Percentiles rank a stretch among this genome's conserved stretches.
These are phyloP conservation scores for Cheiracanthium punctorium DNA, from an alignment of 2,888 invertebrate genomes.

Conservation along the genomic window DNA sequence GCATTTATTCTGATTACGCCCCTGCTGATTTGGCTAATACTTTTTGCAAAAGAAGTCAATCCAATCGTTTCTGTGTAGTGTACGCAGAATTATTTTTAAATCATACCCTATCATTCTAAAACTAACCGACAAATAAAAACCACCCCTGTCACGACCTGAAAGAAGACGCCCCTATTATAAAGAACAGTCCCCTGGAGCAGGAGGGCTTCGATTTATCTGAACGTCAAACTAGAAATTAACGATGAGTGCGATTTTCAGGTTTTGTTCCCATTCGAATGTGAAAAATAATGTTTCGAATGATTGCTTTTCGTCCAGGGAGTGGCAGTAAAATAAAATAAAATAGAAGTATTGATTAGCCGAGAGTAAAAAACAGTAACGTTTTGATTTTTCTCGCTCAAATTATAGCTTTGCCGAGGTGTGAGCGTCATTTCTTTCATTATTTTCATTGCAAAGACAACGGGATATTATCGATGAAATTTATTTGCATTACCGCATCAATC, in stretches of 20 bases:
- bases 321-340: conserved; percentile 55
- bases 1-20: too few relatives aligned
- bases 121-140: too few relatives aligned
- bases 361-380: conserved; percentile 16
- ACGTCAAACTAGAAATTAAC: conserved; percentile 65
- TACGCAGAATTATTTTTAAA: too few relatives aligned
- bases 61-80: too few relatives aligned
- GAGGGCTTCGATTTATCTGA: conserved; percentile 57
- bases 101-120: too few relatives aligned
- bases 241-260: conserved; percentile 56
- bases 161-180: too few relatives aligned
- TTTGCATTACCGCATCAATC: conserved; percentile 9
- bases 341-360: conserved; percentile 63
- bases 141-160: too few relatives aligned
- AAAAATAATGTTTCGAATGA: neutral
- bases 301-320: conserved; percentile 31
- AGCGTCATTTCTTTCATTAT: conserved; percentile 59
- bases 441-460: neutral
- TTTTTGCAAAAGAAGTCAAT: too few relatives aligned
- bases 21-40: too few relatives aligned
- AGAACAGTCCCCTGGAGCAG: conserved; percentile 1
- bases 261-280: conserved; percentile 46
- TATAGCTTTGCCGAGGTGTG: conserved; percentile 56
- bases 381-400: conserved; percentile 28
- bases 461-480: neutral